Evolutionary conservation across 2,113 vertebrate genomes (phyloP), one percentile per base, ranked within the genome.

Genomic region (Sebastes schlegelii): DNA sequence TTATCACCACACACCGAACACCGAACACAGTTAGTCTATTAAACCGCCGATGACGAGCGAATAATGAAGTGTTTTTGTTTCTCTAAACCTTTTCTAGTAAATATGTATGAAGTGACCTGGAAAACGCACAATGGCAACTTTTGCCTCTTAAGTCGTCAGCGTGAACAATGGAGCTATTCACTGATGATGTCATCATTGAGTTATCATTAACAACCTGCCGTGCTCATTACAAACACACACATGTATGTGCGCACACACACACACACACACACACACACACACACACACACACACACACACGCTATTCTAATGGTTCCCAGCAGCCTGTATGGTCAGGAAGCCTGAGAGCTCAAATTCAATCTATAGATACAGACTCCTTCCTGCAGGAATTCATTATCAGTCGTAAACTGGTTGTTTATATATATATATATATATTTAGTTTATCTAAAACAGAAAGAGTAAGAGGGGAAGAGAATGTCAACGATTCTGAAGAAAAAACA

Each of bases 81-180:
- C 46, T 13, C 52, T 16, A 5, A 77, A 74, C n/a, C 82, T 84
- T 77, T 75, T 83, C 34, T 60, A 79, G 70, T 62, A 76, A 87
- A 89, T 69, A 88, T 76, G 88, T 21, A 83, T 80, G 68, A 88
- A 87, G 75, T 92, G 93, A 95, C 92, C 90, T 93, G 86, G 90
- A 94, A 94, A 67, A 65, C 49, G 69, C 88, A 93, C 92, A 94
- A 92, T 90, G 74, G 70, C 84, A 91, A 93, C 88, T 92, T 93
- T 91, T 92, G 89, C 83, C 77, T 91, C 83, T 77, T 79, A 74
- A 86, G 75, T 77, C 51, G 26, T 21, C 69, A 16, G 51, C 26
- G 5, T 82, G 90, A 88, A 93, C 91, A 94, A 93, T 85, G 85
- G 9, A 4, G 70, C 76, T 13, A 88, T 92, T 92, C 86, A 92